Base-by-base conservation (phyloP, 2,797 vertebrate species). In the Heterohyrax brucei region DNA sequence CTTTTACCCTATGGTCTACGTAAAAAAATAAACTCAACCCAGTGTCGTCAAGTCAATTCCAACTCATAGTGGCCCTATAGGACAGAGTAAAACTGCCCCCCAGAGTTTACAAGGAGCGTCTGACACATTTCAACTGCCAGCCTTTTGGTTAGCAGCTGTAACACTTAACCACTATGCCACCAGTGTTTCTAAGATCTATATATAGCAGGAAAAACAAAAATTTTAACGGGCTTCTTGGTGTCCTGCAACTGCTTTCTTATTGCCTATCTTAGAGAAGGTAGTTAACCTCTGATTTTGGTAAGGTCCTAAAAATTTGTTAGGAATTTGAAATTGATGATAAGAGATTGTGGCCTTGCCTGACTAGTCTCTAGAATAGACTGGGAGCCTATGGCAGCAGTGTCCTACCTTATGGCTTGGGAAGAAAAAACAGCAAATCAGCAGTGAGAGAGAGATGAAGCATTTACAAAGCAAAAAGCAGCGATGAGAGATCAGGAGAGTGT, bases 401-500 rank as follows among this genome's bases (percentile, higher is more conserved):
- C 21, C 76, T 50, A 53, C 46, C 10, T 14, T 24, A 18, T 76
- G 56, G 26, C 22, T 85, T 93, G 33, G 50, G 26, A 76, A 83
- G 59, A 21, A 61, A 78, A 91, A 61, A 18, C 39, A 91, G 5
- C 1, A 91, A 61, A 78, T 92, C 39, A 85, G 24, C 82, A 75
- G 64, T 91, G n/a, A 70, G 44, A 91, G 46, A 88, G 48, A 30
- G 80, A 66, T 76, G 64, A 83, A 87, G 10, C 18, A 70, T 93
- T 93, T 95, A 14, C 75, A 88, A 91, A 77, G 19, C 86, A 70
- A 66, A 92, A 88, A 85, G 46, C 19, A 87, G 84, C 89, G 33
- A 66, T 18, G 61, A 89, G 46, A 53, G 13, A 78, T 73, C 28
- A 53, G 61, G 62, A 81, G n/a, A 89, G 39, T 7, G 2, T 62